Conservation (phyloP, 2,797 vertebrate genomes). For the Poecilia velifera region DNA sequence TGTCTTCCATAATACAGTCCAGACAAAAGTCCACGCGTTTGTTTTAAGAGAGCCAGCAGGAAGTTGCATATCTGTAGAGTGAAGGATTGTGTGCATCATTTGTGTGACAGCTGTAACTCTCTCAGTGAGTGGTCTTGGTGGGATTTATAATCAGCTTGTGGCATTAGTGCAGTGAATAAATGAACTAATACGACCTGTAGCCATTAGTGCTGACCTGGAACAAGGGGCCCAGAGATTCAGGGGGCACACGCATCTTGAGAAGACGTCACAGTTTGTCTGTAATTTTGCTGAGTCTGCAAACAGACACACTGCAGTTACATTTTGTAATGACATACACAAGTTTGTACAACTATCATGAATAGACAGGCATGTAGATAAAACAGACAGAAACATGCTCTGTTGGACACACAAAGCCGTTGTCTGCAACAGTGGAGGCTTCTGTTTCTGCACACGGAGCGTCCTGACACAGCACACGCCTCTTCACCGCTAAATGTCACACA, state of each 20-base stretch:
- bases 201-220: conserved; percentile 38
- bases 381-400: conserved; percentile 24
- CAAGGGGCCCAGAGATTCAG: conserved; percentile 8
- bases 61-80: conserved; percentile 15
- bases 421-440: conserved; percentile 56
- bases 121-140: conserved; percentile 24
- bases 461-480: conserved; percentile 66
- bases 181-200: conserved; percentile 35
- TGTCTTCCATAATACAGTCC: conserved; percentile 12
- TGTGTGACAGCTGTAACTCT: conserved; percentile 33
- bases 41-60: conserved; percentile 17
- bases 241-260: background rate
- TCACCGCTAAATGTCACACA: conserved; percentile 59
- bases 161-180: conserved; percentile 62
- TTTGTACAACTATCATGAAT: conserved; percentile 33
- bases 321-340: conserved; percentile 35
- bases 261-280: background rate
- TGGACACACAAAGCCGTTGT: conserved; percentile 65
- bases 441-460: conserved; percentile 51
- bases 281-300: conserved; percentile 30
- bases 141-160: conserved; percentile 59
- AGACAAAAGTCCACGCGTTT: conserved; percentile 5
- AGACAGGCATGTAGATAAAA: conserved; percentile 41
- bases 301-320: conserved; percentile 36
- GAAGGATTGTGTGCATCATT: conserved; percentile 16